These are phyloP conservation scores for Lagocephalus sceleratus DNA, from an alignment of 2,797 vertebrate genomes.

Conservation along the genomic window DNA sequence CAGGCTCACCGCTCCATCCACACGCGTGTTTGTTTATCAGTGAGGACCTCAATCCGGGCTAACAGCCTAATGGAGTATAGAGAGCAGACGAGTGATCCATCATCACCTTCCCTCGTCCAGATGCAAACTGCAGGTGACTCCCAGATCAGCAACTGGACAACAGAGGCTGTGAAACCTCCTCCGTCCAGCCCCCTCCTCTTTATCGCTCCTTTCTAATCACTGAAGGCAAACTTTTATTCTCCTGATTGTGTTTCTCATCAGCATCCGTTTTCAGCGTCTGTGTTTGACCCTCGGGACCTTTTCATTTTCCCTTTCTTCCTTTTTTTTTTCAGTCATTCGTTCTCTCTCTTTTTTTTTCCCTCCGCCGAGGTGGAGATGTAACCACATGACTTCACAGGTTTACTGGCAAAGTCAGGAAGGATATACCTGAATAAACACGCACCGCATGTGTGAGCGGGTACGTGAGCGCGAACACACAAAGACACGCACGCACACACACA, in stretches of 20 bases:
- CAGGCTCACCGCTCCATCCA: conserved; percentile 12
- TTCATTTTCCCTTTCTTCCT: background rate
- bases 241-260: conserved; percentile 1
- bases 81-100: conserved; percentile 17
- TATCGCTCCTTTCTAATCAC: conserved; percentile 14
- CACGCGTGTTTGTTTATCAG: conserved; percentile 29
- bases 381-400: conserved; percentile 49
- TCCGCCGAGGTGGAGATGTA: conserved; percentile 24
- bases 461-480: conserved; percentile 1
- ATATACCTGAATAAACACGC: conserved; percentile 81
- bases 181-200: conserved; percentile 16
- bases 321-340: background rate
- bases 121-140: background rate
- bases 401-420: conserved; percentile 70
- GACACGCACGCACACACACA: background rate
- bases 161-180: conserved; percentile 39
- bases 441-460: conserved; percentile 14
- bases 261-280: background rate
- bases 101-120: conserved; percentile 3
- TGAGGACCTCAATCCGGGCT: conserved; percentile 19
- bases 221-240: conserved; percentile 25
- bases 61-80: conserved; percentile 21
- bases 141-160: conserved; percentile 3
- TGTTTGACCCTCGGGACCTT: background rate
- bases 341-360: conserved; percentile 6